phyloP scores from a whole-genome alignment of 2,113 vertebrate species.

The Meriones unguiculatus region DNA sequence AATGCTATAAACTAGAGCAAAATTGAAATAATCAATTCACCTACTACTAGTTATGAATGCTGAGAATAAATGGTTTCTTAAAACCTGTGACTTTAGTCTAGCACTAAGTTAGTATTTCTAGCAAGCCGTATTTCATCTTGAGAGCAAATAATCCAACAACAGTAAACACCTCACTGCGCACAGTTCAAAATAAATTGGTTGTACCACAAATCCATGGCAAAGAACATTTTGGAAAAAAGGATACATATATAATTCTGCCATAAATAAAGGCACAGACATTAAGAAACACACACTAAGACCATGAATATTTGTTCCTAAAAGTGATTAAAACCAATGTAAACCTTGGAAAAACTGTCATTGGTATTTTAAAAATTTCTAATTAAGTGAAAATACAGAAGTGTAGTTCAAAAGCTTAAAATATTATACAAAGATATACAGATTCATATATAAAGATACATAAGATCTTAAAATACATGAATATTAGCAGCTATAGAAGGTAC shows the following conservation, averaged over 20 bases:
- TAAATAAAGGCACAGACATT: not conserved
- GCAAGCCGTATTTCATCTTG: not conserved
- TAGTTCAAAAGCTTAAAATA: slow-evolving; percentile 32
- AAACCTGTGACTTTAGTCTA: not conserved
- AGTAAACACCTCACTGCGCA: slow-evolving; percentile 6
- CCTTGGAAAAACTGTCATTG: slow-evolving; percentile 30
- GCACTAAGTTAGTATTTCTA: slow-evolving; percentile 7
- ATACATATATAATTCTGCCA: slow-evolving; percentile 31
- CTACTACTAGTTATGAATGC: not conserved
- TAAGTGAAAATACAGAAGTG: not conserved
- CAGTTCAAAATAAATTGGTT: slow-evolving; percentile 4
- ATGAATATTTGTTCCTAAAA: not conserved
- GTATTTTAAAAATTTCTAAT: slow-evolving; percentile 36
- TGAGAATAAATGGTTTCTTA: no score
- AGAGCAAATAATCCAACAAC: slow-evolving; percentile 10
- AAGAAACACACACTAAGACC: not conserved
- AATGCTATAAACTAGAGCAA: not conserved
- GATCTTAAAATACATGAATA: not conserved
- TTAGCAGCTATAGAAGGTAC: not conserved
- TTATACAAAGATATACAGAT: not conserved
- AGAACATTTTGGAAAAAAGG: not conserved
- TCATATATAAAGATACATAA: no score
- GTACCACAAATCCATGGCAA: slow-evolving; percentile 1
- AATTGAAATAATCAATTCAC: not conserved
- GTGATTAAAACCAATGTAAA: slow-evolving; percentile 34